These are phyloP conservation scores for Theocolax elegans DNA, from an alignment of 1,140 invertebrate genomes.

Conservation along the genomic window DNA sequence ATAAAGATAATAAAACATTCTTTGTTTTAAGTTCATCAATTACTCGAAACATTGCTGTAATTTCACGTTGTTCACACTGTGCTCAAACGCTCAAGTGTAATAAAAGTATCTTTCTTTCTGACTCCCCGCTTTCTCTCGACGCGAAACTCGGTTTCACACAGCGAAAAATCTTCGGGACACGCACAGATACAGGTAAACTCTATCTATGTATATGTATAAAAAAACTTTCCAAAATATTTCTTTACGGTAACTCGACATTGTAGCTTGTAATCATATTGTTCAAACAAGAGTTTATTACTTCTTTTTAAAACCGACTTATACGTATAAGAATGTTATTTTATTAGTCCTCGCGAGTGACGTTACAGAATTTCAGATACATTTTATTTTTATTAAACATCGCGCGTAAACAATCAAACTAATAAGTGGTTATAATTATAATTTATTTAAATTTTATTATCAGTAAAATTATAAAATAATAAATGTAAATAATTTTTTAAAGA, in stretches of 20 bases:
- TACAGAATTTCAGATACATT: too few relatives aligned
- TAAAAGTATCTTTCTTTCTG: slow-evolving; percentile 29
- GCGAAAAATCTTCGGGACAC: slow-evolving; percentile 15
- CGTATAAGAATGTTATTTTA: too few relatives aligned
- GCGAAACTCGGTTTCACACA: slow-evolving; percentile 3
- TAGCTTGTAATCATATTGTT: too few relatives aligned
- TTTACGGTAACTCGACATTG: neutral
- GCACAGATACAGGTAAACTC: neutral
- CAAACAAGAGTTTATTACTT: too few relatives aligned
- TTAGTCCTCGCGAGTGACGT: too few relatives aligned
- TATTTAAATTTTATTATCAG: too few relatives aligned
- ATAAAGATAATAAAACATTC: slow-evolving; percentile 10
- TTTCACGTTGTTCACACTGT: slow-evolving; percentile 19
- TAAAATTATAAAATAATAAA: too few relatives aligned
- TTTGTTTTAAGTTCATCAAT: slow-evolving; percentile 26
- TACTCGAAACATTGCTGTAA: slow-evolving; percentile 23
- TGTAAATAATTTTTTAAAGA: too few relatives aligned
- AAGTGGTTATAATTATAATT: too few relatives aligned
- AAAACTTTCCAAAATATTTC: slow-evolving; percentile 24
- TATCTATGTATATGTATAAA: neutral
- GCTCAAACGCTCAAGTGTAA: slow-evolving; percentile 23
- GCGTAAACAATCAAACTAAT: too few relatives aligned
- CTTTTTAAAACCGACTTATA: too few relatives aligned
- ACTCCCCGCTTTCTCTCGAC: slow-evolving; percentile 18
- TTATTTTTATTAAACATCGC: too few relatives aligned